Conservation (phyloP, 2,888 invertebrate species). For the Lamproptera curius region DNA sequence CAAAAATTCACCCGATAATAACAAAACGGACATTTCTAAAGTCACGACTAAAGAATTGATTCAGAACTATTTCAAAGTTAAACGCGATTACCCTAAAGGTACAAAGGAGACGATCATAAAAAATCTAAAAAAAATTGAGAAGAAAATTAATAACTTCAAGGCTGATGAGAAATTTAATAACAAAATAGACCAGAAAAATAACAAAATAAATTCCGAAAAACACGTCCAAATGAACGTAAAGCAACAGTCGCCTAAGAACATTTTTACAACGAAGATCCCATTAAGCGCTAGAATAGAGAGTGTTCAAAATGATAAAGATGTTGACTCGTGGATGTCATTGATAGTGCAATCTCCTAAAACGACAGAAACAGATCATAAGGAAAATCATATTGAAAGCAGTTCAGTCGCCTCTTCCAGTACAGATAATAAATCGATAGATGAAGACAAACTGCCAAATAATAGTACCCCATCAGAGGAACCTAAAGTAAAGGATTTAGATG, state of each 20-base stretch:
- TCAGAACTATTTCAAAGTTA: slow-evolving; percentile 68
- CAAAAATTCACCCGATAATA: slow-evolving; percentile 41
- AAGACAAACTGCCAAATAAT: slow-evolving; percentile 16
- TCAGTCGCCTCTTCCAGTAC: slow-evolving; percentile 8
- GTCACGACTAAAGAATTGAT: slow-evolving; percentile 67
- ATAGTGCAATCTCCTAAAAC: slow-evolving; percentile 58
- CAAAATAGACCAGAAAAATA: slow-evolving; percentile 54
- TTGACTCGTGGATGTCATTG: slow-evolving; percentile 73
- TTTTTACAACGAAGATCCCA: slow-evolving; percentile 45
- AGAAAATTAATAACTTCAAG: slow-evolving; percentile 44
- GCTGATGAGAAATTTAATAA: slow-evolving; percentile 36
- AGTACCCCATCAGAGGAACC: slow-evolving; percentile 31
- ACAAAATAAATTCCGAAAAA: slow-evolving; percentile 35
- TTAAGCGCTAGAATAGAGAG: slow-evolving; percentile 62
- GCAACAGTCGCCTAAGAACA: slow-evolving; percentile 51
- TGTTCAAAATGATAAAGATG: slow-evolving; percentile 65
- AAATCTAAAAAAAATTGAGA: slow-evolving; percentile 47
- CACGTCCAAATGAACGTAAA: slow-evolving; percentile 35
- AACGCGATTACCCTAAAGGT: slow-evolving; percentile 49
- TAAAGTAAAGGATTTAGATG: slow-evolving; percentile 44
- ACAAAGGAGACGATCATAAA: slow-evolving; percentile 36
- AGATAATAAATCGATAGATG: not conserved
- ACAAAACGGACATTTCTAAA: slow-evolving; percentile 54
- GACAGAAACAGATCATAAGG: slow-evolving; percentile 30
- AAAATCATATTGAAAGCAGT: slow-evolving; percentile 3